phyloP scores from a whole-genome alignment of 2,113 vertebrate species.

The Micromys minutus region DNA sequence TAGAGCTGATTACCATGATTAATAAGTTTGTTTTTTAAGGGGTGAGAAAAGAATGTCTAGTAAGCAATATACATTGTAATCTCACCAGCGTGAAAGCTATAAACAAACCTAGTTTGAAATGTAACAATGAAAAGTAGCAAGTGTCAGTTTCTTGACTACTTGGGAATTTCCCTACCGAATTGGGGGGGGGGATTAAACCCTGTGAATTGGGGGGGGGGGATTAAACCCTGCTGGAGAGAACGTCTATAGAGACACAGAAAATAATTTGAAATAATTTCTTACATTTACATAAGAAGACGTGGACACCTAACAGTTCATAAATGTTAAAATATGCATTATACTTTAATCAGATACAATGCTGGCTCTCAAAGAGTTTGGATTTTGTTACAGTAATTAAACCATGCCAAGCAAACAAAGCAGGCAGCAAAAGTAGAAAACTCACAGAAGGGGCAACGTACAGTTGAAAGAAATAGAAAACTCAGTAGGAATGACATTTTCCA shows the following conservation, averaged over 20 bases:
- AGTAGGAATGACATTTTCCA: not conserved
- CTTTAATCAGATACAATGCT: conserved; percentile 19
- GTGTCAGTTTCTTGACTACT: conserved; percentile 60
- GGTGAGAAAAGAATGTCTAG: not conserved
- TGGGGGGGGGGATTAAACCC: not conserved
- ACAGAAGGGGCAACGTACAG: not conserved
- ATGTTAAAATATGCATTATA: conserved; percentile 32
- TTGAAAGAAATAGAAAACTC: not conserved
- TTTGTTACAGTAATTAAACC: conserved; percentile 49
- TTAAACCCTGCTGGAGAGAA: not conserved
- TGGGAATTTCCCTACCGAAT: conserved; percentile 55
- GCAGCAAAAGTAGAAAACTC: not conserved
- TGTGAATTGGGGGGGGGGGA: not conserved
- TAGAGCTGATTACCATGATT: conserved; percentile 1
- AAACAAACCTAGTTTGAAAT: conserved; percentile 62
- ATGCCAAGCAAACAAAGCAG: not conserved
- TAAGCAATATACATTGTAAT: conserved; percentile 14
- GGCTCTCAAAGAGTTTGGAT: conserved; percentile 22
- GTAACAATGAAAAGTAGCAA: conserved; percentile 62
- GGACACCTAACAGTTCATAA: conserved; percentile 46
- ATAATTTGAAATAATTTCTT: conserved; percentile 22
- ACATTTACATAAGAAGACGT: not conserved
- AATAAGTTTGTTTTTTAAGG: not conserved
- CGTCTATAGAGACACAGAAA: conserved; percentile 28
- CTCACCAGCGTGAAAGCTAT: conserved; percentile 7